Base-by-base conservation (phyloP, 2,888 invertebrate genomes). In the Aspidiotus rigidus region DNA sequence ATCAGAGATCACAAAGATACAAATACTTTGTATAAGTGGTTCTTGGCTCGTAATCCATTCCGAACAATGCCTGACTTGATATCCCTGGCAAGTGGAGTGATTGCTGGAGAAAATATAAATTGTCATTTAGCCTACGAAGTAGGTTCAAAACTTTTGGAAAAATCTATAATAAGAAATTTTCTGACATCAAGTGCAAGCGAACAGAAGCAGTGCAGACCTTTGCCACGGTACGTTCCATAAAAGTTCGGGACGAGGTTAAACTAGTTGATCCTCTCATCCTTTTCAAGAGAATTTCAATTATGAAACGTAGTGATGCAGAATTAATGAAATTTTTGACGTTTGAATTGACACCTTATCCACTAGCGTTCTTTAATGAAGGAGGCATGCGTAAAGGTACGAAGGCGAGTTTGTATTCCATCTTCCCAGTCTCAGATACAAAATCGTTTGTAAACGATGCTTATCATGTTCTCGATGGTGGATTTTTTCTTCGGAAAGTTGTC, bases 201-300 rank as follows among this genome's bases (percentile, higher is more conserved):
- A 56, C 16, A 56, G 16, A 56, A 13, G 15, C 8, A 15, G 56
- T 11, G 39, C 11, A 57, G 1, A 70, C 57, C 11, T 39, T n/a
- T 13, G 7, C 15, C 10, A 10, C n/a, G 10, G 56, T n/a, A 13
- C 8, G 10, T 10, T 28, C 7, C 6, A 62, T 73, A 9, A 72
- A 72, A 71, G 66, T 74, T 16, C 54, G 63, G n/a, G 54, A 71
- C 17, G 66, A 69, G 54, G 55, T 54, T 61, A 62, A 72, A 61
- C 57, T 60, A 7, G 67, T 75, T n/a, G 73, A 75, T 64, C 72
- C 75, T 44, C 42, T 71, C 1, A 59, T 73, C 17, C 57, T 75
- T 9, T 75, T 75, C 63, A 73, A 74, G 63, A 55, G 74, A 63
- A 73, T 75, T 42, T 73, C 72, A 16, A 70, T 73, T 9, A n/a